Conservation (phyloP, 2,797 vertebrate species). For the Danio choprae region DNA sequence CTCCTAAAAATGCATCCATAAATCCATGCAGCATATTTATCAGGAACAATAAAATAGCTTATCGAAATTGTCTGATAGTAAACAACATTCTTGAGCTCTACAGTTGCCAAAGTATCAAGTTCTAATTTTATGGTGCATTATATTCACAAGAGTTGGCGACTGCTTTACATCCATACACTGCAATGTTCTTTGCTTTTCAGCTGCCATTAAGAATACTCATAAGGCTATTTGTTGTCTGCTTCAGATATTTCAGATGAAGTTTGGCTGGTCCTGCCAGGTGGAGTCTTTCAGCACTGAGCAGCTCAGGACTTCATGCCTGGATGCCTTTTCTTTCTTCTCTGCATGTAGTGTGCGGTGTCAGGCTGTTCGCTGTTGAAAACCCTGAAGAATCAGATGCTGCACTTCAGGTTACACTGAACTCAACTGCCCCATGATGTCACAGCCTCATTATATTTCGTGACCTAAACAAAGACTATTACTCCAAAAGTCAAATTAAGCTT, state of each 20-base stretch:
- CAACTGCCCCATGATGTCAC: not conserved
- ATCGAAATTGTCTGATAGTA: too few relatives aligned
- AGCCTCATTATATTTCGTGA: not conserved
- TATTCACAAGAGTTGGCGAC: not conserved
- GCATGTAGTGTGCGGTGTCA: constrained; percentile 16
- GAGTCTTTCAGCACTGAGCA: not conserved
- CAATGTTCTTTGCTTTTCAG: not conserved
- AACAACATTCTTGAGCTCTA: not conserved
- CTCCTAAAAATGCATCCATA: too few relatives aligned
- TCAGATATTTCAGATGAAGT: not conserved
- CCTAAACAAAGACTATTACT: not conserved
- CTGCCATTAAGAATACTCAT: not conserved
- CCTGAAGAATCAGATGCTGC: not conserved
- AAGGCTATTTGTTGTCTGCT: not conserved
- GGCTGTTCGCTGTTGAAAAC: not conserved
- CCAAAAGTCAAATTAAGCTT: not conserved
- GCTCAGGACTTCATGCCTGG: not conserved
- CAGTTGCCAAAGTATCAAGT: not conserved
- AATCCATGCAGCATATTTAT: too few relatives aligned
- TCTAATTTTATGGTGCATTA: not conserved
- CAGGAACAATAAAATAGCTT: too few relatives aligned
- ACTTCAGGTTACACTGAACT: constrained; percentile 17
- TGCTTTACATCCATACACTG: not conserved
- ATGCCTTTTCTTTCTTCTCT: constrained; percentile 12
- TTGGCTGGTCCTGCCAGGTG: not conserved